Base-by-base conservation (phyloP, 2,797 vertebrate species). In the Craterocephalus amniculus region DNA sequence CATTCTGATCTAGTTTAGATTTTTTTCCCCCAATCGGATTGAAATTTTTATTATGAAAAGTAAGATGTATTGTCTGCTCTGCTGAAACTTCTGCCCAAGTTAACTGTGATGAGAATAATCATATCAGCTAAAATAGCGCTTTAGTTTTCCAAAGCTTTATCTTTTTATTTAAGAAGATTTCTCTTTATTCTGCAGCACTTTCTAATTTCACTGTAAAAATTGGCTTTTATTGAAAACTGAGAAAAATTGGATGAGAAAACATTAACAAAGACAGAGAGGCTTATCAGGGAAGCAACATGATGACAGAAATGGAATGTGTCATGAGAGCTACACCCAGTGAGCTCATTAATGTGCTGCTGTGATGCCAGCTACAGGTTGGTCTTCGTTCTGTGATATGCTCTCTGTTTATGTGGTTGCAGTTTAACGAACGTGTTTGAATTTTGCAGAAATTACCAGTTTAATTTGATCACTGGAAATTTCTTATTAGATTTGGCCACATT, bases 281-380 rank as follows among this genome's bases (percentile, higher is more conserved):
- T 43, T 55, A 35, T 66, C 29, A 3, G 22, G 6, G 22, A 54
- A 60, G 16, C 49, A 35, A 48, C 26, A 35, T n/a, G 16, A 35
- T 27, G 58, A 55, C n/a, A 56, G 63, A 35, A 35, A 35, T 35
- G 36, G 56, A 58, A 72, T 29, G 54, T 63, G 31, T 24, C 5
- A 54, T 36, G 22, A 24, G 69, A 49, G 43, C 40, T 71, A 7
- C 66, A 52, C 66, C 66, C 66, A 31, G 62, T 52, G 32, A 14
- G 61, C 61, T 52, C 55, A 34, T 49, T 22, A 29, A n/a, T 45
- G 56, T 56, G 49, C 62, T 14, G 36, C n/a, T 65, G 40, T 13
- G 27, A 32, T 24, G 22, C 48, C 74, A 70, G 68, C 74, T 27
- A 76, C 74, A 76, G 74, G 74, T 76, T 65, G 73, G 52, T 32